Evolutionary conservation across 2,888 invertebrate genomes (phyloP).

Genomic region (Hesperia comma): DNA sequence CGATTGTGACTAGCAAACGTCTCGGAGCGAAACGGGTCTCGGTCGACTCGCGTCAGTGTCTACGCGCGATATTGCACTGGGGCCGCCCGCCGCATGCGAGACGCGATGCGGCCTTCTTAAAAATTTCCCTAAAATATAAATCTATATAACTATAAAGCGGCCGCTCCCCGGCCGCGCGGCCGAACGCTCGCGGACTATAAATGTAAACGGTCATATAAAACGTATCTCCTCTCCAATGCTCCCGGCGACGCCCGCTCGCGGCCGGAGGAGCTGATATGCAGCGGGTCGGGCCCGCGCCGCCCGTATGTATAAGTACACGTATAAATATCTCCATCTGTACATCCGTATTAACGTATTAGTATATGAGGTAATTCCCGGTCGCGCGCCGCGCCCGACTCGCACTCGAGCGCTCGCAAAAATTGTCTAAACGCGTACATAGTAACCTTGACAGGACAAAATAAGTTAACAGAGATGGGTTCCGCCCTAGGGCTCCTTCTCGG

Average conservation of each 20-base stretch:
- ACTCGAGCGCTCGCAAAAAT: constrained; percentile 8
- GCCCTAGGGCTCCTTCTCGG: constrained; percentile 25
- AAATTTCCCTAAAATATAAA: constrained; percentile 22
- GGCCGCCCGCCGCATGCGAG: too few species aligned
- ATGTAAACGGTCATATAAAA: constrained; percentile 54
- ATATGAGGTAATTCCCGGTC: constrained; percentile 28
- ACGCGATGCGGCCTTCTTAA: not conserved
- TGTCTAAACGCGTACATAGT: constrained; percentile 16
- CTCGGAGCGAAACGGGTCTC: not conserved
- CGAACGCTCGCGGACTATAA: constrained; percentile 45
- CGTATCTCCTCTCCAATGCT: constrained; percentile 31
- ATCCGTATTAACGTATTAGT: not conserved
- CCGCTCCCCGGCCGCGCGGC: constrained; percentile 30
- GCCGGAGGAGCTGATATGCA: constrained; percentile 41
- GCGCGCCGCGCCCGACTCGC: not conserved
- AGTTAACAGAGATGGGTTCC: constrained; percentile 11
- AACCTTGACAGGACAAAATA: constrained; percentile 12
- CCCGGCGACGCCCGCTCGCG: not conserved
- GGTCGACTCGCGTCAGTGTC: too few species aligned
- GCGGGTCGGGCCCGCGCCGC: not conserved
- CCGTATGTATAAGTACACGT: constrained; percentile 11
- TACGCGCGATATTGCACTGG: too few species aligned
- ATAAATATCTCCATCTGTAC: constrained; percentile 17
- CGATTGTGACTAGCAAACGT: constrained; percentile 30
- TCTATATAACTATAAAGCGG: constrained; percentile 23